Base-by-base conservation (phyloP, 2,888 invertebrate genomes). In the Callinectes sapidus region DNA sequence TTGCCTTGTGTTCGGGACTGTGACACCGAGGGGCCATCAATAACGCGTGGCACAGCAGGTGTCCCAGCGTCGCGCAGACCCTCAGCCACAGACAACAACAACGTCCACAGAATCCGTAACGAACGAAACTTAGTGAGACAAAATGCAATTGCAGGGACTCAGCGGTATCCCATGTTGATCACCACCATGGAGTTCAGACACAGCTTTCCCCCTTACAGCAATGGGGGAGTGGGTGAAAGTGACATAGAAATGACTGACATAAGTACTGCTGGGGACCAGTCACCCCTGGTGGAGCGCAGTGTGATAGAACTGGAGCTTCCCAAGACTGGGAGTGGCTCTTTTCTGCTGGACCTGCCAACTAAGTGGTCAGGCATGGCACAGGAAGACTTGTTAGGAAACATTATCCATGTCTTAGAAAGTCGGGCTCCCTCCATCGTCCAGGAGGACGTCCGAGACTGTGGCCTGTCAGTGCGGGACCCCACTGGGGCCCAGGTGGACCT, bases 261-360 rank as follows among this genome's bases (percentile, higher is more conserved):
- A 61, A 92, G 90, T 90, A 90, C 92, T 28, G 87, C 77, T 23
- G 92, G 92, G 87, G 92, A 90, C 32, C 81, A 88, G 55, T 92
- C 90, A 61, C 92, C 92, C 71, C 87, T 92, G 39, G 88, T 89
- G 87, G 92, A 92, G 54, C 92, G 90, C n/a, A 61, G 90, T 42
- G 61, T 92, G 35, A 92, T 92, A 81, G 92, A 92, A 88, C 48
- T 92, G 77, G 90, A 92, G 48, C 88, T 92, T 35, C 94, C 92
- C 18, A 93, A 93, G 66, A 93, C 94, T 32, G 94, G 93, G 39
- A 94, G 94, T 92, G 94, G 94, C 88, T 94, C 94, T 87, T 90
- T 94, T 39, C 81, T 92, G n/a, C 48, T 94, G 55, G 91, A 91
- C n/a, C 88, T 94, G 23, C 94, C 94, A 35, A 92, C 91, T 48